A percentile compares a stretch with the other conserved stretches of the same genome.
These are phyloP conservation scores for Potorous gilbertii DNA, from an alignment of 2,797 vertebrate species.

Conservation along the genomic window DNA sequence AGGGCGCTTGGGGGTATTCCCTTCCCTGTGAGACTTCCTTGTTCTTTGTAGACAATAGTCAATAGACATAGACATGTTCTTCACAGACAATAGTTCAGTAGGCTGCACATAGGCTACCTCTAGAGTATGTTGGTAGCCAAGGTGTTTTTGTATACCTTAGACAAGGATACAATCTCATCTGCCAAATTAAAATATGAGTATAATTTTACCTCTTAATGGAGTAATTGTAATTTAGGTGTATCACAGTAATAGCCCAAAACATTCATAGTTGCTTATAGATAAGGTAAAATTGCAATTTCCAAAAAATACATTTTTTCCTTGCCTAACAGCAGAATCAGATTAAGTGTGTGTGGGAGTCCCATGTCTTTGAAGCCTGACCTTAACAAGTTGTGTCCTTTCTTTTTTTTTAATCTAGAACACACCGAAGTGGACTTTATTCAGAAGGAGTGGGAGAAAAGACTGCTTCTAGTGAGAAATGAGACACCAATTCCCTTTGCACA, in stretches of 20 bases:
- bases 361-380: neutral
- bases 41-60: neutral
- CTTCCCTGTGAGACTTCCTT: neutral
- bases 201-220: neutral
- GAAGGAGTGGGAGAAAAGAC: constrained; percentile 14
- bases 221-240: neutral
- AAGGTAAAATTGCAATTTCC: neutral
- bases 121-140: neutral
- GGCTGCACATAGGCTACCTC: neutral
- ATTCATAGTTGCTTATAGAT: neutral
- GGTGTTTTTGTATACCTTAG: neutral
- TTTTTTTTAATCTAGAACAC: neutral
- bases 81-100: neutral
- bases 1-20: neutral
- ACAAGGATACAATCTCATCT: neutral
- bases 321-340: neutral
- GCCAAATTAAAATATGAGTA: neutral
- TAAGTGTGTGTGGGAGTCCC: neutral
- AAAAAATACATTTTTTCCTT: neutral
- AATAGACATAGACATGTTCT: neutral
- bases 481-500: neutral
- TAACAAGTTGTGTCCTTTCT: neutral
- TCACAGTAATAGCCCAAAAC: neutral
- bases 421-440: neutral
- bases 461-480: constrained; percentile 30